phyloP scores from a whole-genome alignment of 2,888 invertebrate species.

The Gastrophysa polygoni region DNA sequence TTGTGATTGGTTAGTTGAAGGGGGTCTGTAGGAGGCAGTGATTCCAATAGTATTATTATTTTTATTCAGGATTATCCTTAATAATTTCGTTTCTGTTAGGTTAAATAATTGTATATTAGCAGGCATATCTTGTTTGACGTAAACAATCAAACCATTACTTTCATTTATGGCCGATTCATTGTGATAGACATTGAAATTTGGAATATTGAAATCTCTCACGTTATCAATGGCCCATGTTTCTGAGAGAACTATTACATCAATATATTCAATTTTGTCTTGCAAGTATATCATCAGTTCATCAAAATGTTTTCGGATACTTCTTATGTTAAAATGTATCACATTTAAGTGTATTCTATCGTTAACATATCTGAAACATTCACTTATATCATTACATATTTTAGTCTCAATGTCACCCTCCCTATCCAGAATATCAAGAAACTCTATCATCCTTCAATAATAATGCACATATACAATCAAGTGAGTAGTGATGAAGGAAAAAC shows the following conservation, averaged over 20 bases:
- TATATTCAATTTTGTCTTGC: too few relatives aligned
- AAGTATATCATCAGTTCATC: too few relatives aligned
- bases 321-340: slow-evolving; percentile 5
- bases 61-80: slow-evolving; percentile 2
- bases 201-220: too few relatives aligned
- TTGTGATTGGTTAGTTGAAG: slow-evolving; percentile 8
- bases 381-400: slow-evolving; percentile 10
- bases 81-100: slow-evolving; percentile 1
- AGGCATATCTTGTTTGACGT: too few relatives aligned
- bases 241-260: too few relatives aligned
- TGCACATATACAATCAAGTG: slow-evolving; percentile 2
- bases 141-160: too few relatives aligned
- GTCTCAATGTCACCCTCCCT: slow-evolving; percentile 8
- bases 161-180: too few relatives aligned
- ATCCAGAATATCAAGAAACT: slow-evolving; percentile 6
- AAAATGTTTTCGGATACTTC: slow-evolving; percentile 7
- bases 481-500: background rate
- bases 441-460: slow-evolving; percentile 1
- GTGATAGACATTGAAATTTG: too few relatives aligned
- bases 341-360: too few relatives aligned
- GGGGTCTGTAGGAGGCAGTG: slow-evolving; percentile 1
- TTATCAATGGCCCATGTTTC: too few relatives aligned
- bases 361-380: background rate
- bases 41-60: slow-evolving; percentile 5
- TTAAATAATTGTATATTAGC: slow-evolving; percentile 1